Conservation (phyloP, 2,113 vertebrate species). For the Crocuta crocuta region DNA sequence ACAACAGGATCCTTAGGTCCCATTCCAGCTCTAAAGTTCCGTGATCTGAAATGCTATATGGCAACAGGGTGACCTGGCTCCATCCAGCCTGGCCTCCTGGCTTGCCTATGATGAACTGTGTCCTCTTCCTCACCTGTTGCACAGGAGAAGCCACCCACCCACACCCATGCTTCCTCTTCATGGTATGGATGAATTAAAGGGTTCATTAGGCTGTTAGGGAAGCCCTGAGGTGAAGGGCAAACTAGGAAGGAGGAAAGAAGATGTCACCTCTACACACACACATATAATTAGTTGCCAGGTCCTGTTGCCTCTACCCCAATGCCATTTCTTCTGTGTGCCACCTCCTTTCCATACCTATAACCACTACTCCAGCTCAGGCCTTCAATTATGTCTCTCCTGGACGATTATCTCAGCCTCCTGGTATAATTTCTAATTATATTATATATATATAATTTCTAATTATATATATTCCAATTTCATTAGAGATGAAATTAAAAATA, state of each 20-base stretch:
- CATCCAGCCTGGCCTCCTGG: neutral
- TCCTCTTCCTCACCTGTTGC: neutral
- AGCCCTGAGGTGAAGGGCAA: neutral
- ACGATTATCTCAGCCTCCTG: neutral
- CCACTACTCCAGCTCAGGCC: neutral
- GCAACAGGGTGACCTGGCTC: neutral
- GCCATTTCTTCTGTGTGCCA: neutral
- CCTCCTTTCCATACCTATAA: neutral
- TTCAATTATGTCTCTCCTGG: neutral
- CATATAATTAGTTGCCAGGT: neutral
- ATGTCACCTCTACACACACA: neutral
- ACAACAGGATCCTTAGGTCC: neutral
- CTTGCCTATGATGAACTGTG: neutral
- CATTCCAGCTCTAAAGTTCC: conserved; percentile 1
- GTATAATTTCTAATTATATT: no score
- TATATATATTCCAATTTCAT: no score
- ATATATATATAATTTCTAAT: no score
- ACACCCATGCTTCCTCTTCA: neutral
- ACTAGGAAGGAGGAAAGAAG: neutral
- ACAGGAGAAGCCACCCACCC: neutral
- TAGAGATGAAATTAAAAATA: no score
- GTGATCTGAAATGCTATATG: conserved; percentile 13
- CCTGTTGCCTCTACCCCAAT: neutral
- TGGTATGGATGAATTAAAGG: neutral
- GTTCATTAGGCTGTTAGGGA: neutral